phyloP scores from a whole-genome alignment of 2,797 vertebrate species.

The Epinephelus malabaricus region DNA sequence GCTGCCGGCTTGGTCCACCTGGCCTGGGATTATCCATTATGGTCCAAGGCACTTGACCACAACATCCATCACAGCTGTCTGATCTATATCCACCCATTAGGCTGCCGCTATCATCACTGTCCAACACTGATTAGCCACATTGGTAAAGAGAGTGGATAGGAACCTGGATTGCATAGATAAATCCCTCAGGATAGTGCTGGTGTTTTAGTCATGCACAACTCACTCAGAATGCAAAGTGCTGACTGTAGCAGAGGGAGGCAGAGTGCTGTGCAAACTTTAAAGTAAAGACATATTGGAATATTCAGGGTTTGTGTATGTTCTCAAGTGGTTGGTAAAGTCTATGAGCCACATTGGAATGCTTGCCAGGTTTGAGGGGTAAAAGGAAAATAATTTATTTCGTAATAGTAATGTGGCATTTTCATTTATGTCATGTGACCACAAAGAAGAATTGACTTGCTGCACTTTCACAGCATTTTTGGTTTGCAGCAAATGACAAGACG shows the following conservation, averaged over 20 bases:
- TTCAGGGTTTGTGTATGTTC: neutral
- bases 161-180: constrained; percentile 53
- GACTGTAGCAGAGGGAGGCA: neutral
- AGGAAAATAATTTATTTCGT: neutral
- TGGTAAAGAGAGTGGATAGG: constrained; percentile 59
- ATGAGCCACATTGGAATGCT: neutral
- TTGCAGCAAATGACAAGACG: constrained; percentile 1
- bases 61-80: constrained; percentile 74
- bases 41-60: constrained; percentile 69
- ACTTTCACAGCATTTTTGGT: neutral
- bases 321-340: neutral
- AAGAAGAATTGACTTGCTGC: neutral
- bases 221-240: constrained; percentile 38
- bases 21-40: constrained; percentile 69
- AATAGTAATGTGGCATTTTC: constrained; percentile 8
- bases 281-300: neutral
- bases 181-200: constrained; percentile 30
- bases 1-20: constrained; percentile 68
- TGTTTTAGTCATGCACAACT: constrained; percentile 56
- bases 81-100: constrained; percentile 77
- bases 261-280: constrained; percentile 18
- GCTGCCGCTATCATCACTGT: constrained; percentile 59
- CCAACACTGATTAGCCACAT: constrained; percentile 68
- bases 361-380: neutral
- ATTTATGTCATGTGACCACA: neutral